Conservation (phyloP, 2,113 vertebrate genomes). For the Erinaceus europaeus region DNA sequence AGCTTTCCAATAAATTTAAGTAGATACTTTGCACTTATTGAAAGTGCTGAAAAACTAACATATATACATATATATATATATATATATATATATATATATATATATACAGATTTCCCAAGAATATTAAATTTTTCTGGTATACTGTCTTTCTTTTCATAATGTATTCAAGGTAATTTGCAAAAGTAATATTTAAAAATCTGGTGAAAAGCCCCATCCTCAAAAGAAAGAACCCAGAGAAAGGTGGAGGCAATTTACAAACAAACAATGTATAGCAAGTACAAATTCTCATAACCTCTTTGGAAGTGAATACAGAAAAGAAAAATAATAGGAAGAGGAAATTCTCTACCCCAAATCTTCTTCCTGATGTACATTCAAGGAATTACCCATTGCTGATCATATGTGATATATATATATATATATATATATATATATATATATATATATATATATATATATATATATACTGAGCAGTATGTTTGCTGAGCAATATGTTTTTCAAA, state of each 20-base stretch:
- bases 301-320: constrained; percentile 5
- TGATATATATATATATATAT: background rate
- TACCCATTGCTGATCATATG: background rate
- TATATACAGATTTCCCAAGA: too few relatives aligned
- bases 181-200: background rate
- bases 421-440: background rate
- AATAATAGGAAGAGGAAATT: background rate
- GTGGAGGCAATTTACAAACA: background rate
- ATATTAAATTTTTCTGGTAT: background rate
- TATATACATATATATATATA: too few relatives aligned
- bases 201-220: background rate
- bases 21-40: background rate
- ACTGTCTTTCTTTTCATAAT: background rate
- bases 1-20: background rate
- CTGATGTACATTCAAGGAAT: background rate
- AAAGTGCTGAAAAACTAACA: too few relatives aligned
- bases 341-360: background rate
- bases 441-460: background rate
- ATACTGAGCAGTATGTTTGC: background rate
- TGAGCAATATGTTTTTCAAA: background rate
- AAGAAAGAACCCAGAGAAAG: background rate
- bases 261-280: background rate
- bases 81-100: too few relatives aligned
- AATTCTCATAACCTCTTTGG: background rate
- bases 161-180: background rate